These are phyloP conservation scores for Lacanobia wlatinum DNA, from an alignment of 2,888 invertebrate genomes.

Conservation along the genomic window DNA sequence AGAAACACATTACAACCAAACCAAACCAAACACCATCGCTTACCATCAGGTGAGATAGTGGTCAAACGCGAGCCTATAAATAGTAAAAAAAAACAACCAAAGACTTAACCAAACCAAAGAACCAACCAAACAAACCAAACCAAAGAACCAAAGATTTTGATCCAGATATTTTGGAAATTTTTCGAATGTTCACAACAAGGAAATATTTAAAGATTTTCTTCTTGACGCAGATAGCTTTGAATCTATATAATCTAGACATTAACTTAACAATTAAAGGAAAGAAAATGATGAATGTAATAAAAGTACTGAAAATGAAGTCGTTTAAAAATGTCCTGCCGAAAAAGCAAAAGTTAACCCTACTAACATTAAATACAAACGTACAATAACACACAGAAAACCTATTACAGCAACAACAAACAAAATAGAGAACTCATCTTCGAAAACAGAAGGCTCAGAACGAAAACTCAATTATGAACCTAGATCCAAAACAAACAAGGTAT, in stretches of 20 bases:
- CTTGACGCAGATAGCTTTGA: not conserved
- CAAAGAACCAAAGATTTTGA: no score
- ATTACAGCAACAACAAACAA: slow-evolving; percentile 27
- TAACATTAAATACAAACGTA: not conserved
- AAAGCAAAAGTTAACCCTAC: slow-evolving; percentile 4
- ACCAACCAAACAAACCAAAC: no score
- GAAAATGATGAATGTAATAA: not conserved
- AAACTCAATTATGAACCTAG: slow-evolving; percentile 50
- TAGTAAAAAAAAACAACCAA: no score
- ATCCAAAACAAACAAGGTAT: slow-evolving; percentile 37
- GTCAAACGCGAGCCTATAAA: no score
- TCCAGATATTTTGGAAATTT: no score
- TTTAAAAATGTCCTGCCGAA: not conserved
- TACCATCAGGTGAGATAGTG: no score
- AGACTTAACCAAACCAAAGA: no score
- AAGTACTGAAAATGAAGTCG: not conserved
- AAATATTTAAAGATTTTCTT: not conserved
- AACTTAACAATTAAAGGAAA: not conserved
- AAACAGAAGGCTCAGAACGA: slow-evolving; percentile 26
- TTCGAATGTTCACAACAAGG: not conserved
- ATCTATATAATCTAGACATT: not conserved
- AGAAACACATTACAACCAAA: no score
- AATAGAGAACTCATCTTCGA: slow-evolving; percentile 16
- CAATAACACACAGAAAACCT: slow-evolving; percentile 18
- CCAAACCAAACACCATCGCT: no score